These are phyloP conservation scores for Peromyscus eremicus DNA, from an alignment of 2,797 vertebrate species.

Conservation along the genomic window DNA sequence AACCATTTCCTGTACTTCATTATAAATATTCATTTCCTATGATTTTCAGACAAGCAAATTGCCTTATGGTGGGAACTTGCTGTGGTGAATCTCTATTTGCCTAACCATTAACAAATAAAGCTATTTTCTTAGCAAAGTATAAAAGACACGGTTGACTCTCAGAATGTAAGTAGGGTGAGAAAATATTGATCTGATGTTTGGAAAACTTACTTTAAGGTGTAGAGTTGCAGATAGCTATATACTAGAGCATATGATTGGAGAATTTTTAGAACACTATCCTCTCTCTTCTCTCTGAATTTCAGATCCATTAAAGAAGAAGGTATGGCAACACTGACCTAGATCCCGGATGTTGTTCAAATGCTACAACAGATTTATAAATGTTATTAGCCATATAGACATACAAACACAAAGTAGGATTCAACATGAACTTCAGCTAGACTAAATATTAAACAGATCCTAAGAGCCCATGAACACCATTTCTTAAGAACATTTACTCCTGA, in stretches of 20 bases:
- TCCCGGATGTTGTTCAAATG: background rate
- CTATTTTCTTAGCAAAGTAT: background rate
- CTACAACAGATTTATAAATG: background rate
- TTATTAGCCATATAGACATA: too few species aligned
- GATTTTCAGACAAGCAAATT: background rate
- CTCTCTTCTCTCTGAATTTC: background rate
- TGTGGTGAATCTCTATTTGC: background rate
- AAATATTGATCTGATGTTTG: background rate
- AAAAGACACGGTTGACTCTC: background rate
- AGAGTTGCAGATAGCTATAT: background rate
- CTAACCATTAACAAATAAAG: background rate
- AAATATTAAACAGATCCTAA: background rate
- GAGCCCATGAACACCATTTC: background rate
- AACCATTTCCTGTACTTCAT: background rate
- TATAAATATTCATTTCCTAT: background rate
- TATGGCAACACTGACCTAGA: fast-evolving
- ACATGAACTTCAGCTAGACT: background rate
- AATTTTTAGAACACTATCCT: background rate
- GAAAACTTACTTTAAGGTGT: background rate
- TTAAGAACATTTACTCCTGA: background rate
- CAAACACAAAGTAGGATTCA: background rate
- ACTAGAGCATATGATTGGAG: background rate
- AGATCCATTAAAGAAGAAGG: background rate
- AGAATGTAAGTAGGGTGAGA: background rate
- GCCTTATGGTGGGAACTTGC: background rate